phyloP scores from a whole-genome alignment of 2,113 vertebrate genomes.

The Tetraodon nigroviridis region DNA sequence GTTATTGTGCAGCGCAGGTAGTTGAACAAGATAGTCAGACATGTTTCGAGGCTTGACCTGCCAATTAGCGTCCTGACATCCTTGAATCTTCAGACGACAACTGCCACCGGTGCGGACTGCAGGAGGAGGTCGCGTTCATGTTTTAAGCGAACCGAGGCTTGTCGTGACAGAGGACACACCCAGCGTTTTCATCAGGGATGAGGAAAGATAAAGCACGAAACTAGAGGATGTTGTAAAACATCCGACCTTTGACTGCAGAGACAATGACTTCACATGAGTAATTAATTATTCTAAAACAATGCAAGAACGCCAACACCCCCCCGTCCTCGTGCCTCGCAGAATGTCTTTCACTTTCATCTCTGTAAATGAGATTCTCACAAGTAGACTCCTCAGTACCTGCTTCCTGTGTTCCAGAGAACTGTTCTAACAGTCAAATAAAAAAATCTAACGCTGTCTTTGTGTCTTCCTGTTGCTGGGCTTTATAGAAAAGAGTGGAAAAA shows the following conservation, averaged over 20 bases:
- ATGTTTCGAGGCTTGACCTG: constrained; percentile 28
- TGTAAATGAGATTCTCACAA: constrained; percentile 19
- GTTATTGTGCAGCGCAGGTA: no score
- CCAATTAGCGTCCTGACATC: constrained; percentile 28
- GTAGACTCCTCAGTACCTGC: constrained; percentile 19
- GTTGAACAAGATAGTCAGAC: constrained; percentile 1
- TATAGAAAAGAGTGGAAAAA: constrained; percentile 1
- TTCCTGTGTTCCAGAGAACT: constrained; percentile 21
- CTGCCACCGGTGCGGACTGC: background rate
- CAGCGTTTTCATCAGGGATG: constrained; percentile 2
- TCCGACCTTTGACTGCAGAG: background rate
- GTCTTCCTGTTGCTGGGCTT: background rate
- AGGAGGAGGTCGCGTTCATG: constrained; percentile 8
- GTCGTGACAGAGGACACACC: constrained; percentile 12
- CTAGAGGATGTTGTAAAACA: constrained; percentile 8
- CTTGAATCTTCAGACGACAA: constrained; percentile 11
- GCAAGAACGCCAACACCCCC: background rate
- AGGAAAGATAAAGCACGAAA: constrained; percentile 16
- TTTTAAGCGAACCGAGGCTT: constrained; percentile 13
- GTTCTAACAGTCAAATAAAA: constrained; percentile 24
- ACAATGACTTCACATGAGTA: background rate
- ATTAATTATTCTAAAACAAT: constrained; percentile 6
- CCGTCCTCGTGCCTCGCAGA: constrained; percentile 3
- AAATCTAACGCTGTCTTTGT: constrained; percentile 15
- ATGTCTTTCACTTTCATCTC: constrained; percentile 11